Evolutionary conservation across 2,113 vertebrate species (phyloP).

Genomic region (Muntiacus reevesi): DNA sequence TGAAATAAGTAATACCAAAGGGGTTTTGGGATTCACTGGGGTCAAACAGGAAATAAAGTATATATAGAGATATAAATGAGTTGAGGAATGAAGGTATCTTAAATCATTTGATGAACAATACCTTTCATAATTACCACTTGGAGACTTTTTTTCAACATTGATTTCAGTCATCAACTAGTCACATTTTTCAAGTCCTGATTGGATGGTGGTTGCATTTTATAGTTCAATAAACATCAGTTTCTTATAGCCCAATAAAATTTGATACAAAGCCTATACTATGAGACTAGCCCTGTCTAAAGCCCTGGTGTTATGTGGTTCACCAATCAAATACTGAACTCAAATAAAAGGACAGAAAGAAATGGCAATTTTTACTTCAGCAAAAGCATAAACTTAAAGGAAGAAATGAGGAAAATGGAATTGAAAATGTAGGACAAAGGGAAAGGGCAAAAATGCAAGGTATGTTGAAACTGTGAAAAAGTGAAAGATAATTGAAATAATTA

Average conservation of each 20-base stretch:
- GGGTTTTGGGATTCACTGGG: background rate
- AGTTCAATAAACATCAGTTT: slow-evolving; percentile 14
- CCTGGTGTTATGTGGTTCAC: background rate
- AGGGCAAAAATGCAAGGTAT: background rate
- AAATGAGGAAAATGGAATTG: background rate
- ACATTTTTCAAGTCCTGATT: slow-evolving; percentile 35
- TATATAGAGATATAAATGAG: slow-evolving; percentile 4
- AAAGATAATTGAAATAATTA: background rate
- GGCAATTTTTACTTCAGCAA: background rate
- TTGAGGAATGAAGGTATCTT: slow-evolving; percentile 2
- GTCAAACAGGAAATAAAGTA: slow-evolving; percentile 17
- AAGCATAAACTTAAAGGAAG: background rate
- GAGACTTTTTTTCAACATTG: background rate
- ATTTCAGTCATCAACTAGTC: slow-evolving; percentile 9
- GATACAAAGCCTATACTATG: background rate
- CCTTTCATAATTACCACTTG: background rate
- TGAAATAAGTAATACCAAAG: slow-evolving; percentile 2
- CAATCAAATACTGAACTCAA: background rate
- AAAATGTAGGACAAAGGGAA: background rate
- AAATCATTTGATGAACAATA: slow-evolving; percentile 31
- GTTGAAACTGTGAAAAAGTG: background rate
- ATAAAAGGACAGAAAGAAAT: background rate
- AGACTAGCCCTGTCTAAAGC: slow-evolving; percentile 3
- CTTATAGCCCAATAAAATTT: slow-evolving; percentile 7
- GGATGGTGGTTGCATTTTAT: slow-evolving; percentile 39